Evolutionary conservation across 2,888 invertebrate genomes (phyloP), one percentile per base, ranked within the genome.

Genomic region (Melieria omissa): DNA sequence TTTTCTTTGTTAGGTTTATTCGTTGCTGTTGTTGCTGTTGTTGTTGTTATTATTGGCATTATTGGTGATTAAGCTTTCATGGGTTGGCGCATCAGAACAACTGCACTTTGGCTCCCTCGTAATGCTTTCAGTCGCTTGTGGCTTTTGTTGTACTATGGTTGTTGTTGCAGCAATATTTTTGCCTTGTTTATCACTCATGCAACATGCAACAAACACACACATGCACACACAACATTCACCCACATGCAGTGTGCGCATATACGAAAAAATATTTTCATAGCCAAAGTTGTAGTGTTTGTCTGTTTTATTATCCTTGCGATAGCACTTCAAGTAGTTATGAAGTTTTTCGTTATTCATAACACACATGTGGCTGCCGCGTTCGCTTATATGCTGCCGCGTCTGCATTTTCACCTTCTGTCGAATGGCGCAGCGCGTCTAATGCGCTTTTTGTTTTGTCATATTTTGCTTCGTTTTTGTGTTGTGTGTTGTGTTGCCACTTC

Each of bases 221-320:
- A 3, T 3, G 0, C 12, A 49, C 49, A 49, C 3, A 49, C 49
- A 49, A 49, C 49, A 49, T 12, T 10, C 49, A 49, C 49, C 8
- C 49, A 49, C 49, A 49, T 12, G 12, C 49, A 49, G 9, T 49
- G 9, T 10, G 12, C 49, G 3, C 49, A 49, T 49, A 49, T 8
- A 49, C 62, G 55, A 55, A 57, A 63, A 63, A 75, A 82, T 80
- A 81, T 83, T 82, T 83, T 84, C 83, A 84, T 81, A 79, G 80
- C 79, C 71, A 81, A 82, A 83, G 78, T 84, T 84, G 79, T 79
- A 82, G 80, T 82, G 82, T 81, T 83, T 83, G 81, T 80, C 83
- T 83, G 82, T 82, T 81, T 82, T 84, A 83, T 84, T 83, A 82
- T 81, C 78, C 81, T 78, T 80, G 77, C 73, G 78, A 76, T 79